Conservation (phyloP, 1,140 invertebrate genomes). For the Physella acuta region DNA sequence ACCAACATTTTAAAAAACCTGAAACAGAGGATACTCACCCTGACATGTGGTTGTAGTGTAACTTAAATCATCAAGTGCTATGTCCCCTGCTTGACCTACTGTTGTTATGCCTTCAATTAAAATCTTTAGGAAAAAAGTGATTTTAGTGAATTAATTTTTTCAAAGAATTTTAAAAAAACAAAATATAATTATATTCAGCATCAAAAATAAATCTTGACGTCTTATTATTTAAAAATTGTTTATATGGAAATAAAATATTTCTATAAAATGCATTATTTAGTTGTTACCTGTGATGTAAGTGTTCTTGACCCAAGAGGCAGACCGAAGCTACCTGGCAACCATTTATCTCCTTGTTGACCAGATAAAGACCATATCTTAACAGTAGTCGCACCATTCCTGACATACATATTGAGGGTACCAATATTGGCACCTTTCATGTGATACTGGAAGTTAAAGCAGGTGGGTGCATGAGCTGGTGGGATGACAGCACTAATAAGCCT, state of each 20-base stretch:
- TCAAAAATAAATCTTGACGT: background rate
- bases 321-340: constrained; percentile 6
- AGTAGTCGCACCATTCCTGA: background rate
- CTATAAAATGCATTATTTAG: background rate
- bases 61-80: constrained; percentile 13
- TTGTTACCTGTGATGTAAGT: constrained; percentile 9
- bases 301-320: background rate
- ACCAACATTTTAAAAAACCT: no score
- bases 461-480: background rate
- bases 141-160: background rate
- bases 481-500: constrained; percentile 8
- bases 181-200: background rate
- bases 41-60: background rate
- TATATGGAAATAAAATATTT: background rate
- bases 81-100: constrained; percentile 11
- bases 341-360: constrained; percentile 8
- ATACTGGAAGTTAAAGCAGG: constrained; percentile 18
- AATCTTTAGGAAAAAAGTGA: constrained; percentile 6
- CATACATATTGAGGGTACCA: constrained; percentile 17
- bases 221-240: background rate
- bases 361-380: constrained; percentile 13
- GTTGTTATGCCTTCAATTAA: background rate
- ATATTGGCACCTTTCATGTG: constrained; percentile 12
- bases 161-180: background rate
- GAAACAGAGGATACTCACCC: no score